Base-by-base conservation (phyloP, 2,797 vertebrate genomes). In the Antrozous pallidus region DNA sequence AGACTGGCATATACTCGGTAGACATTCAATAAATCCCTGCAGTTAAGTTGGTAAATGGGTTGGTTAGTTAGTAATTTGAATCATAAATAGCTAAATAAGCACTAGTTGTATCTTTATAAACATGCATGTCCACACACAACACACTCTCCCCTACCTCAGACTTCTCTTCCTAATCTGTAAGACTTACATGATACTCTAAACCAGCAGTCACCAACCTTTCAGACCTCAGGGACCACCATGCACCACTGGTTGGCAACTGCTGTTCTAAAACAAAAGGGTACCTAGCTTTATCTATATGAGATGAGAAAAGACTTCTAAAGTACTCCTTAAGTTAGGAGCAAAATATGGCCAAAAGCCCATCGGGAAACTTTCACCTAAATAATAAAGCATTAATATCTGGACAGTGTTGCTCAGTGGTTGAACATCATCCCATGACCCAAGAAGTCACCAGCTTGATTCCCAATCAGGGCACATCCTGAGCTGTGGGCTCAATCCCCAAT, bases 71-170 rank as follows among this genome's bases (percentile, higher is more conserved):
- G 42, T n/a, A 89, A 87, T 71, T 17, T 79, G 67, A 95, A 56
- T 93, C 6, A 45, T 71, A 96, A 63, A 73, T 73, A 33, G 83
- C 77, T 63, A 65, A 87, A 73, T 31, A 92, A 92, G 8, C 28
- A 73, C 24, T 33, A 38, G 36, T n/a, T 67, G 1, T 63, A 67
- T 18, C 49, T 88, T 56, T 63, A 31, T 8, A 54, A 70, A 51
- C 70, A 88, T 14, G 2, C 3, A 31, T 31, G 38, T 47, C 8
- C 28, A 1, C 42, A 42, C 5, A 9, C 33, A 12, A 24, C 40
- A 40, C 18, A 14, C 36, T 28, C 56, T 22, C 36, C 36, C 13
- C 47, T 5, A 31, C 0, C 11, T 0, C 12, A 36, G 24, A 36
- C 22, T 78, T 73, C 1, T 49, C 73, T 81, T 88, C n/a, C 33